Base-by-base conservation (phyloP, 2,888 invertebrate genomes). In the Hololepta plana region DNA sequence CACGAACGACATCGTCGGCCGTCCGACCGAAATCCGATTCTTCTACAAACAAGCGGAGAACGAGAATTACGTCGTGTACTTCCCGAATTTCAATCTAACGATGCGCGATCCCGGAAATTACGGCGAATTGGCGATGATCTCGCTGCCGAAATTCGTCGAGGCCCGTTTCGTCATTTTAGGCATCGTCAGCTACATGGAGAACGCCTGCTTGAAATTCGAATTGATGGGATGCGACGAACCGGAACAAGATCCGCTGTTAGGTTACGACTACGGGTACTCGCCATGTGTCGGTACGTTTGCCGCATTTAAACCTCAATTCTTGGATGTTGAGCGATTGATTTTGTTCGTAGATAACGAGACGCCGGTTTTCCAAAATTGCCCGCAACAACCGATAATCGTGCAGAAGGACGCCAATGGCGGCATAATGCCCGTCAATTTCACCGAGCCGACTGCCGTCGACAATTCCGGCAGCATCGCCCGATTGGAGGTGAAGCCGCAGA, bases 31-130 rank as follows among this genome's bases (percentile, higher is more conserved):
- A 61, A 87, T 95, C 33, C 67, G 93, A 38, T 88, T 95, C 57
- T 95, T 95, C 64, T 93, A 93, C 54, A 95, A 95, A 53, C 84
- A 87, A 59, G 72, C 84, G 12, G 90, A 88, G 54, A 75, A 66
- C 41, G 91, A 91, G 47, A 91, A 91, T 47, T 93, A 90, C 46
- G 90, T 93, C 3, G 90, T 93, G 1, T 93, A 93, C 46, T 93
- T 90, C 64, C 91, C 93, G 24, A 93, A 93, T 48, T 90, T 90
- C 51, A 91, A 90, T 51, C 55, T 90, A 23, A 90, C 90, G 0
- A 87, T 87, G 75, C 64, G 88, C 40, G 88, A 90, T 51, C 88
- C 90, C n/a, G 88, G 88, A 43, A 85, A 93, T 53, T 95, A 91
- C 46, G 93, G 93, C 28, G 91, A 91, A 60, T 57, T 95, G 28